Base-by-base conservation (phyloP, 2,113 vertebrate genomes). In the Vicugna pacos region DNA sequence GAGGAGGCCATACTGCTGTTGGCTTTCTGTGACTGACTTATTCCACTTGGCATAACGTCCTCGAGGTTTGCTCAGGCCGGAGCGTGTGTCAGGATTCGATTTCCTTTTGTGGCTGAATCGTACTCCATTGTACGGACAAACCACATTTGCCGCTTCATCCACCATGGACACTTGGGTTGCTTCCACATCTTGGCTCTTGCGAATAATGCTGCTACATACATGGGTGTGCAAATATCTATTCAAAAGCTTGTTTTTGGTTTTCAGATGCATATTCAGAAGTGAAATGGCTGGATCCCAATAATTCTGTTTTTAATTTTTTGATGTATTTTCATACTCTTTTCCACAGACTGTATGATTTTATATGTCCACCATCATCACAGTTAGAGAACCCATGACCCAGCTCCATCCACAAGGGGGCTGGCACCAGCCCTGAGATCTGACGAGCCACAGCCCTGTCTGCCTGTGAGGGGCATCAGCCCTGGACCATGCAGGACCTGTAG, bases 1-100 rank as follows among this genome's bases (percentile, higher is more conserved):
- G 19, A 14, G 0, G 19, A 24, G n/a, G 35, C 46, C 5, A 17
- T 0, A 2, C 1, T 2, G 28, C 9, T 38, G 12, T 6, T n/a
- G 54, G 14, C 54, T 30, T n/a, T 28, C 35, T 54, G 35, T 69
- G 58, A 62, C 15, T 5, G 6, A 35, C 52, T 70, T 26, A 17
- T 69, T 32, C 30, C 12, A 8, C 73, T 20, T 32, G 1, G 26
- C 48, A 46, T 24, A 9, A 5, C 0, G 50, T 30, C 46, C 14
- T 84, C 10, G 3, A 32, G 28, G 50, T 9, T 35, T 26, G 3
- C 2, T 13, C 6, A 0, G 17, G 30, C 0, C 1, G n/a, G 13
- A 26, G 8, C n/a, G 0, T 7, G 42, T 3, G 42, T 30, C 14
- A 24, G 50, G 8, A 19, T 50, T 9, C 62, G 13, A 42, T 48